Evolutionary conservation across 2,888 invertebrate species (phyloP), one percentile per base, ranked within the genome.

Genomic region (Epiblema foenella): DNA sequence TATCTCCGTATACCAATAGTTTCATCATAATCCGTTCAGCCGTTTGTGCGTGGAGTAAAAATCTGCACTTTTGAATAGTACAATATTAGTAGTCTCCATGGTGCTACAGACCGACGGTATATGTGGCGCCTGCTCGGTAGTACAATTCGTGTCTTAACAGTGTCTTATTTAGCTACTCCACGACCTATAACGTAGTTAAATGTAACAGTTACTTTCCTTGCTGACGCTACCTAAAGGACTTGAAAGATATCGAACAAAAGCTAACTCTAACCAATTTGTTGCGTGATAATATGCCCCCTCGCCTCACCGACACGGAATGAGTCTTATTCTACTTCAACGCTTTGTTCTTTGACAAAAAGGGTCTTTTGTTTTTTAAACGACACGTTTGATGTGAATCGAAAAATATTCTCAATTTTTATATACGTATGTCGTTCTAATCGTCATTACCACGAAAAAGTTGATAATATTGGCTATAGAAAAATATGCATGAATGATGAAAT

Each of bases 201-300:
- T n/a, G n/a, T n/a, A n/a, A 24, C n/a, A 5, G n/a, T 10, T 20
- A 5, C 24, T 29, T 60, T 11, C 75, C 78, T 68, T 88, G 83
- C 87, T 78, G 76, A 80, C 91, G 63, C 74, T 91, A 88, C 89
- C 69, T 77, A 78, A 84, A 88, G 88, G 87, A 86, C 85, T 84
- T 77, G 84, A 78, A 82, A 82, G 82, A 82, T 82, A 79, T 78
- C 85, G 91, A 91, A 93, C 91, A 92, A 93, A 69, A 92, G 91
- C 91, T 90, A 91, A 87, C 85, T 85, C 91, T 92, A 91, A 93
- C 93, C 93, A 92, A 93, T 93, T 93, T 92, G 91, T 91, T 93
- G 92, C 93, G 92, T 93, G 93, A 93, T 93, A 91, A 90, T 91
- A 93, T 92, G 89, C 87, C 84, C 83, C 86, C 83, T 33, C 62